Percentiles rank a stretch among this genome's conserved stretches.
Conservation (phyloP, 2,797 vertebrate genomes). For the Chaetophractus vellerosus region DNA sequence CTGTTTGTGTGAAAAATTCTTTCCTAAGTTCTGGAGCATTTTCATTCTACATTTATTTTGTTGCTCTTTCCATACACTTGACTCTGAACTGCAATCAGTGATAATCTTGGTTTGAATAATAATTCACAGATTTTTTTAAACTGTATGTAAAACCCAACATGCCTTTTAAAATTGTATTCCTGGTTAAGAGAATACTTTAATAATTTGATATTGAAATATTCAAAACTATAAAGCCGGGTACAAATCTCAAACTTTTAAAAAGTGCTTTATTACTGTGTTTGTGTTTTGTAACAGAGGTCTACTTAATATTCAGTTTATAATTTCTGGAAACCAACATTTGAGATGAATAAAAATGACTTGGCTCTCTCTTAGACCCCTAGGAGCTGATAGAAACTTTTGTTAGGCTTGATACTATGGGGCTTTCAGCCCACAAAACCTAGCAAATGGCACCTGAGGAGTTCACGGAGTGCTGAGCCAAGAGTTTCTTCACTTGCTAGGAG, state of each 20-base stretch:
- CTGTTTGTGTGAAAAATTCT: constrained; percentile 3
- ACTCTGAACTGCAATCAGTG: constrained; percentile 6
- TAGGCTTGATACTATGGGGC: constrained; percentile 31
- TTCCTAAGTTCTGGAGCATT: background rate
- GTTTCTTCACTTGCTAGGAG: background rate
- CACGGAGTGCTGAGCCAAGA: background rate
- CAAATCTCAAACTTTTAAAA: constrained; percentile 50
- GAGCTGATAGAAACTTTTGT: background rate
- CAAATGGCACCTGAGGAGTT: background rate
- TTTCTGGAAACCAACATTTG: constrained; percentile 68
- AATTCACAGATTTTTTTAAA: constrained; percentile 31
- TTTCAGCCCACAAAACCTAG: background rate
- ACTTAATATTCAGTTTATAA: constrained; percentile 56
- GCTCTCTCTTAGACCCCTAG: constrained; percentile 50
- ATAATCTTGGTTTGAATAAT: constrained; percentile 33
- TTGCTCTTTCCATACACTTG: background rate
- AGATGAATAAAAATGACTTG: constrained; percentile 56
- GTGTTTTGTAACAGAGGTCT: constrained; percentile 60
- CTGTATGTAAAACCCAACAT: constrained; percentile 6
- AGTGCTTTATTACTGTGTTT: background rate
- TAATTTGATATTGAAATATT: constrained; percentile 24
- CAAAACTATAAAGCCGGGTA: constrained; percentile 62
- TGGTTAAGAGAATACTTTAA: constrained; percentile 38
- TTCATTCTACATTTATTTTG: background rate
- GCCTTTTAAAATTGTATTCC: background rate